A percentile compares a stretch with the other conserved stretches of the same genome.
These are phyloP conservation scores for Ardeotis arabs DNA, from an alignment of 2,113 vertebrate genomes.

Conservation along the genomic window DNA sequence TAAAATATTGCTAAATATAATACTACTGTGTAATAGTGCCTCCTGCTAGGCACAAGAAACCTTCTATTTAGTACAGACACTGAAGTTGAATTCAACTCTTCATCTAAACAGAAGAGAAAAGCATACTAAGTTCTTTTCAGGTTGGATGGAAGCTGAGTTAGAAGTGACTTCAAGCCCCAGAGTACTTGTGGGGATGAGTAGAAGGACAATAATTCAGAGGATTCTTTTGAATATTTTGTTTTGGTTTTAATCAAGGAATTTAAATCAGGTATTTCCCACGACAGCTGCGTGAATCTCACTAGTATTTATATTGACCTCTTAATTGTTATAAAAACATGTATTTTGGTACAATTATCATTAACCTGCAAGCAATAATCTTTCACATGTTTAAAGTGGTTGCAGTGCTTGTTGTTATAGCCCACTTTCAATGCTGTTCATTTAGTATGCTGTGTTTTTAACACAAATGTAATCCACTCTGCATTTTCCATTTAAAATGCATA, in stretches of 20 bases:
- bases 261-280: slow-evolving; percentile 21
- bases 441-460: slow-evolving; percentile 75
- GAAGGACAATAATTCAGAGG: not conserved
- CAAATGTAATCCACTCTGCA: slow-evolving; percentile 79
- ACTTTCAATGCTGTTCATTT: slow-evolving; percentile 74
- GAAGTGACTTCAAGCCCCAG: not conserved
- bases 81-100: not conserved
- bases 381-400: slow-evolving; percentile 66
- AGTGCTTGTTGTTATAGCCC: slow-evolving; percentile 71
- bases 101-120: not conserved
- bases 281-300: slow-evolving; percentile 42
- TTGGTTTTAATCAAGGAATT: slow-evolving; percentile 12
- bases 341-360: slow-evolving; percentile 77
- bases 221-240: not conserved
- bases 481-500: slow-evolving; percentile 85
- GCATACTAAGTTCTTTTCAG: not conserved
- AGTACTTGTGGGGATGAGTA: not conserved
- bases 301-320: slow-evolving; percentile 69
- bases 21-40: not conserved
- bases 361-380: slow-evolving; percentile 73
- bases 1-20: not conserved
- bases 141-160: not conserved
- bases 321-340: slow-evolving; percentile 72
- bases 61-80: not conserved
- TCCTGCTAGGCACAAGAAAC: not conserved